These are phyloP conservation scores for Eupithecia subfuscata DNA, from an alignment of 2,888 invertebrate species.

Conservation along the genomic window DNA sequence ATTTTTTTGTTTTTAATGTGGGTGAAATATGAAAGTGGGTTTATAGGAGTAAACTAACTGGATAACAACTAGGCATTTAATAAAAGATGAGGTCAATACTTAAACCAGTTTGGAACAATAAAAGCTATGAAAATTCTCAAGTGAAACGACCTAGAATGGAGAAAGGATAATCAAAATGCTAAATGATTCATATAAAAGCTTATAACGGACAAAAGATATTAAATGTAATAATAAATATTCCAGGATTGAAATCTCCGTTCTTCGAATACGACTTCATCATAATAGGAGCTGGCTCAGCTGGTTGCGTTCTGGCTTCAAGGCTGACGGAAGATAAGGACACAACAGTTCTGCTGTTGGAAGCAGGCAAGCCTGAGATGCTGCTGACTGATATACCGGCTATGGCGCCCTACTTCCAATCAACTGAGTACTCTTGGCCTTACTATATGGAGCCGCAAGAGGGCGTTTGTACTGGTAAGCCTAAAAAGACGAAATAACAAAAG, in stretches of 20 bases:
- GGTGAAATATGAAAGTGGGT: neutral
- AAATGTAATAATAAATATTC: constrained; percentile 34
- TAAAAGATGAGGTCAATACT: neutral
- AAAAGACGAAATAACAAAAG: neutral
- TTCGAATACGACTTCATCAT: constrained; percentile 83
- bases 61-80: neutral
- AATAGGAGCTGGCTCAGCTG: constrained; percentile 85
- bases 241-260: constrained; percentile 61
- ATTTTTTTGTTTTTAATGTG: neutral
- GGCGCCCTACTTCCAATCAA: constrained; percentile 84
- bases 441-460: constrained; percentile 86
- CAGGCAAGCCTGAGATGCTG: constrained; percentile 75
- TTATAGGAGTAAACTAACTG: neutral
- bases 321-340: constrained; percentile 71
- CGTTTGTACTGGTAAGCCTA: constrained; percentile 82
- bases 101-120: neutral
- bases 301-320: constrained; percentile 79
- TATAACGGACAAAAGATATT: too few species aligned
- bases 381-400: constrained; percentile 83
- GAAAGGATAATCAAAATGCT: neutral
- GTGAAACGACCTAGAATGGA: neutral
- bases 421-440: constrained; percentile 89
- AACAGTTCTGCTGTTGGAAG: constrained; percentile 71
- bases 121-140: neutral
- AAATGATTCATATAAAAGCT: neutral